These are phyloP conservation scores for Chloroclystis v-ata DNA, from an alignment of 2,888 invertebrate genomes.

Conservation along the genomic window DNA sequence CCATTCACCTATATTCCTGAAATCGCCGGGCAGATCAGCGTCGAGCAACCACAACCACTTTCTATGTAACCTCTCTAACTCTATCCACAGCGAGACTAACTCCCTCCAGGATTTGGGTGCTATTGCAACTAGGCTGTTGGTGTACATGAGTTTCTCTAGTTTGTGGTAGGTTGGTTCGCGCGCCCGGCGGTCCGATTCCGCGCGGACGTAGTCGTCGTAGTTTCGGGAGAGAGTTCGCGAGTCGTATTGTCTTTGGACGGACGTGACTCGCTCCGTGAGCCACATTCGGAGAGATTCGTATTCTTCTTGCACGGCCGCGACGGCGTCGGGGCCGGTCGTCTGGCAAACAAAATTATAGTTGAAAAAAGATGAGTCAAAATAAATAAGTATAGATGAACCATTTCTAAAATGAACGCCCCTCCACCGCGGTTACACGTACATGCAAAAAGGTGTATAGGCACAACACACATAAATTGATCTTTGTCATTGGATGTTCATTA, in stretches of 20 bases:
- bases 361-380: neutral
- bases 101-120: conserved; percentile 92
- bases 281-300: conserved; percentile 89
- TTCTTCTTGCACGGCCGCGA: conserved; percentile 88
- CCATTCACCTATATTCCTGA: conserved; percentile 93
- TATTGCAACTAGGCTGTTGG: conserved; percentile 88
- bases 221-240: conserved; percentile 85
- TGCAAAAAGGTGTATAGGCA: too few species aligned
- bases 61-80: conserved; percentile 86
- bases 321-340: conserved; percentile 84
- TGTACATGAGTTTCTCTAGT: conserved; percentile 87
- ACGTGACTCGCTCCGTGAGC: conserved; percentile 87
- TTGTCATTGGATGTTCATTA: too few species aligned
- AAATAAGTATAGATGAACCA: too few species aligned
- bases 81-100: conserved; percentile 88
- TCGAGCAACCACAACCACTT: conserved; percentile 95
- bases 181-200: conserved; percentile 87
- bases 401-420: too few species aligned
- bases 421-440: too few species aligned
- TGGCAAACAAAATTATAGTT: conserved; percentile 33
- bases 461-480: too few species aligned
- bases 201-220: conserved; percentile 88
- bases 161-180: conserved; percentile 85
- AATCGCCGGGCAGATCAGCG: conserved; percentile 89
- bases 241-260: conserved; percentile 86